Evolutionary conservation across 2,797 vertebrate species (phyloP).

Genomic region (Labroides dimidiatus): DNA sequence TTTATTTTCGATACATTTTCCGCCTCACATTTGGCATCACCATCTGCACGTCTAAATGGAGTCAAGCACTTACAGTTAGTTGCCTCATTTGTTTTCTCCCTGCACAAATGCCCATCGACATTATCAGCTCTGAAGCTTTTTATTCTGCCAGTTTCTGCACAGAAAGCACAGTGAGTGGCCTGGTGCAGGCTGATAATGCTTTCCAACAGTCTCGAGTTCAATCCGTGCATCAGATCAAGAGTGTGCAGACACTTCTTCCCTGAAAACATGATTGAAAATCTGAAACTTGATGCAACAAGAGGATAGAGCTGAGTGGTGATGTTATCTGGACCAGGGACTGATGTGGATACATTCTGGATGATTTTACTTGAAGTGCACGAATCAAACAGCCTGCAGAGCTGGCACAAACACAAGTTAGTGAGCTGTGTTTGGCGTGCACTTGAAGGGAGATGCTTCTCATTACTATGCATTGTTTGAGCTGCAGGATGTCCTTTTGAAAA

Average conservation of each 20-base stretch:
- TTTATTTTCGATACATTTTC: not conserved
- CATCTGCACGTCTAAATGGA: slow-evolving; percentile 40
- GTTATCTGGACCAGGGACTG: not conserved
- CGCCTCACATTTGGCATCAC: slow-evolving; percentile 29
- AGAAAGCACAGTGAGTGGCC: not conserved
- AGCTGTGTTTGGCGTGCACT: too few species aligned
- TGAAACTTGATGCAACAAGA: not conserved
- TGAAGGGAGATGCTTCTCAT: too few species aligned
- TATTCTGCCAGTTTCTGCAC: not conserved
- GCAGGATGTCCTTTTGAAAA: too few species aligned
- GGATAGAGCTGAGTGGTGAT: not conserved
- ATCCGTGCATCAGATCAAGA: not conserved
- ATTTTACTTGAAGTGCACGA: too few species aligned
- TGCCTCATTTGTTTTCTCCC: slow-evolving; percentile 19
- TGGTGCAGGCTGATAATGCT: slow-evolving; percentile 11
- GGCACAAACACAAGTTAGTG: too few species aligned
- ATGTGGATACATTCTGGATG: too few species aligned
- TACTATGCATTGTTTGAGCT: too few species aligned
- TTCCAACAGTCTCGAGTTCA: not conserved
- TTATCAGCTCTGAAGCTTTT: slow-evolving; percentile 17
- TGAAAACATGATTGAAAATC: not conserved
- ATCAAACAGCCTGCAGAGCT: too few species aligned
- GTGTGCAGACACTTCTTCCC: slow-evolving; percentile 1
- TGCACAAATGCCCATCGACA: slow-evolving; percentile 24
- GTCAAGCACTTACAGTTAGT: slow-evolving; percentile 30